Percentiles rank a stretch among this genome's conserved stretches.
Conservation (phyloP, 2,888 invertebrate species). For the Parascotia fuliginaria region DNA sequence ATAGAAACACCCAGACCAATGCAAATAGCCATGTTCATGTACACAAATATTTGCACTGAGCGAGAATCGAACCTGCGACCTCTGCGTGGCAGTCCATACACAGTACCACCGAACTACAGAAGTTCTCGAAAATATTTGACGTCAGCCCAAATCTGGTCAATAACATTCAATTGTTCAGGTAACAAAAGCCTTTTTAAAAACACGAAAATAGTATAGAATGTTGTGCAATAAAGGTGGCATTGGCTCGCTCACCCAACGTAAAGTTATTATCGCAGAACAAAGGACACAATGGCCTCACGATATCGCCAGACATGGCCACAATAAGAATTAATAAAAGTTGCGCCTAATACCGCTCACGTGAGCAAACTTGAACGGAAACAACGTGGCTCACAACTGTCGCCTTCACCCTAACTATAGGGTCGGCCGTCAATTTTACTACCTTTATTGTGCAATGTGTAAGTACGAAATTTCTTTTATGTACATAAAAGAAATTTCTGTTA, state of each 20-base stretch:
- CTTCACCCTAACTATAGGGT: slow-evolving; percentile 8
- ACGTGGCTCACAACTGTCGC: slow-evolving; percentile 11
- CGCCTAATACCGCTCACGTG: slow-evolving; percentile 34
- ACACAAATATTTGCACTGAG: too few relatives aligned
- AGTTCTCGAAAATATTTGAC: too few relatives aligned
- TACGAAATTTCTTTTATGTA: too few relatives aligned
- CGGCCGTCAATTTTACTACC: neutral
- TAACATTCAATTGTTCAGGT: slow-evolving; percentile 7
- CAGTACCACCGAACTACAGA: too few relatives aligned
- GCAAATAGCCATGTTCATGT: too few relatives aligned
- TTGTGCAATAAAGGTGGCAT: slow-evolving; percentile 1
- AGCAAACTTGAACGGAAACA: slow-evolving; percentile 7
- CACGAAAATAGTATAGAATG: neutral
- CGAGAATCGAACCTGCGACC: too few relatives aligned
- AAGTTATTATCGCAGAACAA: slow-evolving; percentile 26
- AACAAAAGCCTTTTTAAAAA: slow-evolving; percentile 5
- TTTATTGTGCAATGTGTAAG: neutral
- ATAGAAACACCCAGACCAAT: too few relatives aligned
- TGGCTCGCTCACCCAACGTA: slow-evolving; percentile 5
- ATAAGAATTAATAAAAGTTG: slow-evolving; percentile 44
- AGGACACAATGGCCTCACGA: slow-evolving; percentile 18
- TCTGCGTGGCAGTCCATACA: too few relatives aligned
- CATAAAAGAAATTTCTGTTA: too few relatives aligned
- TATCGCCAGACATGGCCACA: slow-evolving; percentile 8
- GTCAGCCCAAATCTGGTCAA: too few relatives aligned